phyloP scores from a whole-genome alignment of 2,888 invertebrate genomes.

The Eristalinus aeneus region DNA sequence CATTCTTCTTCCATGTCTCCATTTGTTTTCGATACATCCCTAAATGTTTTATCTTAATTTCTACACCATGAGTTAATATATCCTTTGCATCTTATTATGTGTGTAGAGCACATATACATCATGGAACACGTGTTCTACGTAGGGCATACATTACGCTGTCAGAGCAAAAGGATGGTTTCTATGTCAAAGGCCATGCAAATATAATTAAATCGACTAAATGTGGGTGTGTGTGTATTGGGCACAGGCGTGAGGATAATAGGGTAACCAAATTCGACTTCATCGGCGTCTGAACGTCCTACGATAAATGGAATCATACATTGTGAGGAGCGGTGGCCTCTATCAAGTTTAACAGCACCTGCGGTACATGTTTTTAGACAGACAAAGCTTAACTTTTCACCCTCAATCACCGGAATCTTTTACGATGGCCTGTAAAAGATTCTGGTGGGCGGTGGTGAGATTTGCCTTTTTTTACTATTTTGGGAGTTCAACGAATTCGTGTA shows the following conservation, averaged over 20 bases:
- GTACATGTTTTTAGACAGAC: background rate
- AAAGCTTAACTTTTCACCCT: background rate
- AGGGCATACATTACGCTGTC: constrained; percentile 40
- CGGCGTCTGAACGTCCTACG: background rate
- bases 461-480: background rate
- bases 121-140: constrained; percentile 39
- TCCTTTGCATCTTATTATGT: constrained; percentile 15
- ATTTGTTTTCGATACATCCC: constrained; percentile 50
- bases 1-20: background rate
- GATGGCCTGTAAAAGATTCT: constrained; percentile 5
- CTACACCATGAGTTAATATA: constrained; percentile 32
- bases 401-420: constrained; percentile 6
- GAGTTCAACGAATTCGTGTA: background rate
- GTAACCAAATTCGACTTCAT: constrained; percentile 13
- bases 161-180: constrained; percentile 23
- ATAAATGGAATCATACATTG: constrained; percentile 42
- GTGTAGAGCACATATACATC: background rate
- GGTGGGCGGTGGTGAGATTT: background rate
- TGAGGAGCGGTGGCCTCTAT: background rate
- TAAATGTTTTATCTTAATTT: constrained; percentile 48
- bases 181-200: constrained; percentile 47
- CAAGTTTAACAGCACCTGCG: constrained; percentile 11
- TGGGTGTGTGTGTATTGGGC: background rate
- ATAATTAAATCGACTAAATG: constrained; percentile 55
- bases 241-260: background rate